Evolutionary conservation across 2,113 vertebrate species (phyloP).

Genomic region (Lepidiolamprologus cunningtoni): DNA sequence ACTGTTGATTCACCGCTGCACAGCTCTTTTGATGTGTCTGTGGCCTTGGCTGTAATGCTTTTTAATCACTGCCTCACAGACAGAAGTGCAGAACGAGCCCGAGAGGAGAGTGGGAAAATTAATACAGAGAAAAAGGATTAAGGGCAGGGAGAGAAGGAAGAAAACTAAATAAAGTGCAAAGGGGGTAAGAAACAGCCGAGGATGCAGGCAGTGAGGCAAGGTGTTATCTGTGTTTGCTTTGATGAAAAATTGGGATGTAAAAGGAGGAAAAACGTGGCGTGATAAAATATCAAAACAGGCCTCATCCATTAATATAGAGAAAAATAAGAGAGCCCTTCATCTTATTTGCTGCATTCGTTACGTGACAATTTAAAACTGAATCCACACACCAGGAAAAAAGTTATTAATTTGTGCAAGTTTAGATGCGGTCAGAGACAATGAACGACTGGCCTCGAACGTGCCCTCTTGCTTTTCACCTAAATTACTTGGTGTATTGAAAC

Average conservation of each 20-base stretch:
- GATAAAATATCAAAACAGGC: background rate
- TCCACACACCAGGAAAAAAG: background rate
- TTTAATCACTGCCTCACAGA: constrained; percentile 5
- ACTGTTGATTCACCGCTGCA: background rate
- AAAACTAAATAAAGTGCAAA: background rate
- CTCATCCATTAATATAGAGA: background rate
- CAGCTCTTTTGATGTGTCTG: background rate
- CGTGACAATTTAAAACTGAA: background rate
- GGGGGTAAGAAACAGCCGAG: background rate
- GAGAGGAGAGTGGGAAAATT: background rate
- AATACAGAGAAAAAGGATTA: background rate
- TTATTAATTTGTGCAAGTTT: background rate
- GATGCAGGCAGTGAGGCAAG: background rate
- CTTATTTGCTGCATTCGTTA: background rate
- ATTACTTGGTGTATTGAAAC: background rate
- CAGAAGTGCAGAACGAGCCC: background rate
- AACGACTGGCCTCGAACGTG: background rate
- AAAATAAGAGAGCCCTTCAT: background rate
- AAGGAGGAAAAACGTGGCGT: background rate
- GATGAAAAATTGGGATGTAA: background rate
- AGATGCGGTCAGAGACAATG: background rate
- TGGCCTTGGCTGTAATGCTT: background rate
- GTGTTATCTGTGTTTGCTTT: background rate
- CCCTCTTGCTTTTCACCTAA: background rate
- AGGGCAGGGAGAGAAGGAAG: background rate